A percentile compares a stretch with the other conserved stretches of the same genome.
These are phyloP conservation scores for Apamea monoglypha DNA, from an alignment of 2,888 invertebrate genomes.

Conservation along the genomic window DNA sequence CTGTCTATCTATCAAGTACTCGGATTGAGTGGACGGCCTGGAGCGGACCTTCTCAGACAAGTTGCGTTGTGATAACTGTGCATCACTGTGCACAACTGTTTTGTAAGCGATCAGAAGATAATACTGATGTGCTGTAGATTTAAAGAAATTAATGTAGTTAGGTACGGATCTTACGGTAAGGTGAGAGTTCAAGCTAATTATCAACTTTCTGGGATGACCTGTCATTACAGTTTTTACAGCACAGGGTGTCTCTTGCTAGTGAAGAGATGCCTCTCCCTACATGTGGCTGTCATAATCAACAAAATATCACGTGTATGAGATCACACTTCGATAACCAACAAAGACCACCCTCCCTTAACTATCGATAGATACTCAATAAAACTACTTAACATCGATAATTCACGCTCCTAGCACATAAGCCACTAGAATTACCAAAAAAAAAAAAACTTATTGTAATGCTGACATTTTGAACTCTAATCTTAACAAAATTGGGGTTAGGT, in stretches of 20 bases:
- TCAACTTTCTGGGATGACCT: neutral
- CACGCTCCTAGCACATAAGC: constrained; percentile 60
- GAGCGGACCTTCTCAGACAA: constrained; percentile 19
- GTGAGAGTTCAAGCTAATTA: constrained; percentile 16
- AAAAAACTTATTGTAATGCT: neutral
- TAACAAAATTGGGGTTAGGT: constrained; percentile 52
- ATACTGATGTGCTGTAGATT: constrained; percentile 37
- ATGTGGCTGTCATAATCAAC: neutral
- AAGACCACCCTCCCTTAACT: constrained; percentile 37
- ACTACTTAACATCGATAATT: constrained; percentile 63
- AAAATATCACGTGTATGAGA: neutral
- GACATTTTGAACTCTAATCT: constrained; percentile 57
- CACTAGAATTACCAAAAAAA: constrained; percentile 33
- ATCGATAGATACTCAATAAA: constrained; percentile 48
- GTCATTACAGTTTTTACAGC: neutral
- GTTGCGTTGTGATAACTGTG: constrained; percentile 11
- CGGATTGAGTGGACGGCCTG: neutral
- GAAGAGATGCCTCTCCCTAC: neutral
- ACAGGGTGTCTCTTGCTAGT: too few species aligned
- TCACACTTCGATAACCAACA: constrained; percentile 15
- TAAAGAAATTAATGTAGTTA: constrained; percentile 27
- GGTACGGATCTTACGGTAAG: neutral
- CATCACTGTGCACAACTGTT: constrained; percentile 45
- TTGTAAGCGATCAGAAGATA: constrained; percentile 54
- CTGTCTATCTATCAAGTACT: neutral